Base-by-base conservation (phyloP, 2,888 invertebrate genomes). In the Cremastinae sp. region DNA sequence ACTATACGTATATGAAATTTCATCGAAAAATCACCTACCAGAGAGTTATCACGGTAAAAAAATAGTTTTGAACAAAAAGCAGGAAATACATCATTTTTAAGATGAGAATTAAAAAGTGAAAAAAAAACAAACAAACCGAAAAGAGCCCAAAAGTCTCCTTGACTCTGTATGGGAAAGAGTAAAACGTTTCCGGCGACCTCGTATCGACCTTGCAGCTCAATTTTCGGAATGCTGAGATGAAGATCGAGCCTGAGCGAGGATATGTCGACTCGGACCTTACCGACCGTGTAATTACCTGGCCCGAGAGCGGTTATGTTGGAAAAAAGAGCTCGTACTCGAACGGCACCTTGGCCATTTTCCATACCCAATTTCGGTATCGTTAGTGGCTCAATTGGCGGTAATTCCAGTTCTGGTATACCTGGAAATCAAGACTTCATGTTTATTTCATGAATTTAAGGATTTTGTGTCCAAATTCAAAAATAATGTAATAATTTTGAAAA, bases 121-220 rank as follows among this genome's bases (percentile, higher is more conserved):
- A n/a, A n/a, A n/a, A n/a, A n/a, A n/a, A n/a, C n/a, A n/a, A n/a
- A n/a, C n/a, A n/a, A n/a, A 95, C 95, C 92, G 84, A 95, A 95
- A 61, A 93, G 92, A 9, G 95, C 95, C 95, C 95, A 95, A 88
- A 96, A 96, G 83, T 95, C 94, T 18, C 96, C 96, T 83, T 93
- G 93, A 2, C 95, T 95, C 76, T 95, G 91, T 12, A 96, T 95
- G 0, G 95, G 95, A 85, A 96, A 94, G 14, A 95, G 91, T 14
- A 96, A 90, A 36, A 96, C 94, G 84, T 95, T 95, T 16, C 96
- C 95, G 0, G 92, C 92, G 0, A 95, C 94, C 83, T 95, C 95
- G 87, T 96, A 96, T 79, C 92, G 93, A 47, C 96, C 96, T 1
- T 93, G 92, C 71, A 94, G 93, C 87, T 95, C 95, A 72, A 95